Conservation (phyloP, 2,113 vertebrate genomes). For the Scomber scombrus region DNA sequence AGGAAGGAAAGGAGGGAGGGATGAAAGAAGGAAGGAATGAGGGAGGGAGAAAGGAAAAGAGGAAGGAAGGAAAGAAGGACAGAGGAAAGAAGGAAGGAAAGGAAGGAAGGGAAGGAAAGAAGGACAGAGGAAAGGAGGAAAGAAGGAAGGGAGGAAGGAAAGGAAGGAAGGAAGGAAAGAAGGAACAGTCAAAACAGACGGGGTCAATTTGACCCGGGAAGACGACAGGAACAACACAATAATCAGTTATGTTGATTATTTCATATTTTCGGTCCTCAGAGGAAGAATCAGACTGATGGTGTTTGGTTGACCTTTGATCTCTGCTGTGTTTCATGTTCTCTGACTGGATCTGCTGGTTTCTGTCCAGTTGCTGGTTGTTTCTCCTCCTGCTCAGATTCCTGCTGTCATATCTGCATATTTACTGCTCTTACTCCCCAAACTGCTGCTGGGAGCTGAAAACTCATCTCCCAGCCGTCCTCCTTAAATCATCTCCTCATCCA, state of each 20-base stretch:
- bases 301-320: too few relatives aligned
- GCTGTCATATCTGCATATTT: slow-evolving; percentile 36
- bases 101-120: too few relatives aligned
- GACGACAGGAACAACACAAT: too few relatives aligned
- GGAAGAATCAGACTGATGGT: too few relatives aligned
- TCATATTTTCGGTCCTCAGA: neutral
- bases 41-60: too few relatives aligned
- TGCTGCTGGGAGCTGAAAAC: slow-evolving; percentile 30
- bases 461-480: slow-evolving; percentile 31
- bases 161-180: too few relatives aligned
- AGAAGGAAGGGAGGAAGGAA: too few relatives aligned
- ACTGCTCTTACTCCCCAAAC: slow-evolving; percentile 34
- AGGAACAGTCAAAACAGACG: fast-evolving
- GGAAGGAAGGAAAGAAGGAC: too few relatives aligned
- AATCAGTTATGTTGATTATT: too few relatives aligned
- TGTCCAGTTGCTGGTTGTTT: slow-evolving; percentile 17
- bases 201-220: too few relatives aligned
- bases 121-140: too few relatives aligned
- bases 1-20: fast-evolving
- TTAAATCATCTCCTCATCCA: slow-evolving; percentile 31
- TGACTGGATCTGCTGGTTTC: neutral
- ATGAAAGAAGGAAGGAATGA: fast-evolving
- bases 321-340: too few relatives aligned
- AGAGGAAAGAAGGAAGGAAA: fast-evolving
- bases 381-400: slow-evolving; percentile 9